Evolutionary conservation across 2,113 vertebrate genomes (phyloP), one percentile per base, ranked within the genome.

Genomic region (Mesitornis unicolor): DNA sequence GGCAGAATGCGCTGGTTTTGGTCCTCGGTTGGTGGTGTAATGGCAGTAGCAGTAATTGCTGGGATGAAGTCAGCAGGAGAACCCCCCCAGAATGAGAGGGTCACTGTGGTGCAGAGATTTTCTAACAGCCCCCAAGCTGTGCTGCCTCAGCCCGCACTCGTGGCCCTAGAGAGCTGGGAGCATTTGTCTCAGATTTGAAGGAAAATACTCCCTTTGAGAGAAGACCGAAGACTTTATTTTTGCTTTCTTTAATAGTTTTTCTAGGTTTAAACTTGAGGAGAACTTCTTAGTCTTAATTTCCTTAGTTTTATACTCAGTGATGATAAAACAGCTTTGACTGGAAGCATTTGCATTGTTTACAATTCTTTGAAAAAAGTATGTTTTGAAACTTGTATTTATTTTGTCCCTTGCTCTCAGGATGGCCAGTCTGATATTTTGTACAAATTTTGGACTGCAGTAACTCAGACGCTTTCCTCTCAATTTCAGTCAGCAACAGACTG

Each of bases 401-500:
- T 90, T 95, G 42, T 90, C n/a, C 51, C 63, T 90, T 73, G 65
- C 53, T 91, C 11, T 80, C 95, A 99, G 99, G 99, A 99, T 61
- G 98, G 99, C 35, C 98, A 99, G n/a, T 96, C 98, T 68, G 99
- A 99, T 94, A 99, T 99, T 96, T 97, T 99, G 85, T 98, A 98
- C 96, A 98, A 97, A 48, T 99, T 99, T 95, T 99, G 99, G 99
- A 99, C 97, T 85, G 98, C 99, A 26, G 98, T 99, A 76, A 99
- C 99, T 78, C 97, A 95, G 75, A 98, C 98, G 31, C 98, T 99
- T 40, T 98, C 99, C 50, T 98, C 98, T 79, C 98, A 99, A 57
- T 99, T 99, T 95, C 98, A 99, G 91, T 98, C 95, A 93, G 98
- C 99, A 50, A 99, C 99, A 95, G 98, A 99, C 91, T 99, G 99